phyloP scores from a whole-genome alignment of 2,888 invertebrate species.

The Drosophila longiperda region DNA sequence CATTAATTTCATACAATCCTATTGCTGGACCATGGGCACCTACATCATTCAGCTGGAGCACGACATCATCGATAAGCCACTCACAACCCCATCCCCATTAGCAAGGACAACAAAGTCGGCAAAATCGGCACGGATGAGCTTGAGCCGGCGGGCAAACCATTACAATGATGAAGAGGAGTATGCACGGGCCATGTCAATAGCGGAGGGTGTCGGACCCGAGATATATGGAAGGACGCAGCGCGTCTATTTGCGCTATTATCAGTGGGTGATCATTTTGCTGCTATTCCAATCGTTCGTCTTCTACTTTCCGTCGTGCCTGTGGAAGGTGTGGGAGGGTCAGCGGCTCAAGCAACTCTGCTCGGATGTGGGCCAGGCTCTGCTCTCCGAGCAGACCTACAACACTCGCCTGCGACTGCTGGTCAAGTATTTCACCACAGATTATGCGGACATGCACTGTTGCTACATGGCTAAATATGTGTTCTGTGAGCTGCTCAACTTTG shows the following conservation, averaged over 20 bases:
- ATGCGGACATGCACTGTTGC: conserved; percentile 81
- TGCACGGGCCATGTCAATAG: conserved; percentile 62
- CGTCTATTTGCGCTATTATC: conserved; percentile 83
- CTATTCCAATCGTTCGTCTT: conserved; percentile 82
- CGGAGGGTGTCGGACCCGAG: conserved; percentile 77
- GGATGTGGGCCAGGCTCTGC: conserved; percentile 78
- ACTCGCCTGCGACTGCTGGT: conserved; percentile 74
- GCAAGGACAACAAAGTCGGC: neutral
- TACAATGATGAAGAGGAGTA: conserved; percentile 51
- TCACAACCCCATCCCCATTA: neutral
- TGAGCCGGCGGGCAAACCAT: conserved; percentile 38
- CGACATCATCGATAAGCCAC: conserved; percentile 1
- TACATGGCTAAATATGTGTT: conserved; percentile 89
- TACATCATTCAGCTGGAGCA: conserved; percentile 85
- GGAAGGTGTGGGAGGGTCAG: conserved; percentile 86
- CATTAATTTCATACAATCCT: conserved; percentile 89
- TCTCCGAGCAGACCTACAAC: conserved; percentile 77
- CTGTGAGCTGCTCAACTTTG: conserved; percentile 91
- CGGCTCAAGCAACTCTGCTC: conserved; percentile 83
- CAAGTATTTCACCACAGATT: conserved; percentile 82
- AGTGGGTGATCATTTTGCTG: conserved; percentile 84
- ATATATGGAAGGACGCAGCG: conserved; percentile 67
- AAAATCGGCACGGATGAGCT: conserved; percentile 5
- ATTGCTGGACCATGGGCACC: conserved; percentile 93
- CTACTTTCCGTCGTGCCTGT: conserved; percentile 83